Evolutionary conservation across 2,888 invertebrate genomes (phyloP), one percentile per base, ranked within the genome.

Genomic region (Eremobia ochroleuca): DNA sequence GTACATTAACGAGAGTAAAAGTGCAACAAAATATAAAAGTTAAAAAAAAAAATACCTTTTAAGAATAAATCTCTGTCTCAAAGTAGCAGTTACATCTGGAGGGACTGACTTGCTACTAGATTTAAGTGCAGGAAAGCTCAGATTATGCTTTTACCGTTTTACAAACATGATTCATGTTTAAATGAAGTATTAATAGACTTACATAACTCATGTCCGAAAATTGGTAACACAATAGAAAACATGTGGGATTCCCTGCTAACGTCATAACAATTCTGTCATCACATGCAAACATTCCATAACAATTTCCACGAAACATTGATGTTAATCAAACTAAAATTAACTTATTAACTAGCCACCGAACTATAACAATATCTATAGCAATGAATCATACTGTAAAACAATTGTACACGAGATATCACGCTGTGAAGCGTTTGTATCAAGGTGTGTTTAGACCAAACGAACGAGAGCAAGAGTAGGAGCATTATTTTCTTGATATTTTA

Each of bases 291-390:
- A 62, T 73, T 75, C 82, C 52, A 72, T 37, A 69, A 73, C 43
- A 72, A 71, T 67, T 76, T 71, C 73, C 59, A 55, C 49, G 75
- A 83, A 85, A 58, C 69, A 49, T 75, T 76, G 67, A 75, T 71
- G 80, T n/a, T 76, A 76, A 85, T 76, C 66, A 52, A 73, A 80
- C 76, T 76, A 82, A 82, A 79, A 84, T 81, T 85, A 86, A 64
- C 70, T 46, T 77, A 74, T 80, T 83, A 61, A 77, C 72, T 62
- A 67, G 81, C 66, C 13, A 55, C 58, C 49, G 64, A 76, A 77
- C 49, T 85, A 55, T 64, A 68, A 59, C 64, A 66, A 69, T 37
- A 61, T 61, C 31, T 59, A 66, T 55, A n/a, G 46, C 31, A 75
- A 78, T 85, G 78, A 82, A 73, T 85, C 85, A 76, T 58, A 66